Conservation (phyloP, 2,797 vertebrate species). For the Betta splendens region DNA sequence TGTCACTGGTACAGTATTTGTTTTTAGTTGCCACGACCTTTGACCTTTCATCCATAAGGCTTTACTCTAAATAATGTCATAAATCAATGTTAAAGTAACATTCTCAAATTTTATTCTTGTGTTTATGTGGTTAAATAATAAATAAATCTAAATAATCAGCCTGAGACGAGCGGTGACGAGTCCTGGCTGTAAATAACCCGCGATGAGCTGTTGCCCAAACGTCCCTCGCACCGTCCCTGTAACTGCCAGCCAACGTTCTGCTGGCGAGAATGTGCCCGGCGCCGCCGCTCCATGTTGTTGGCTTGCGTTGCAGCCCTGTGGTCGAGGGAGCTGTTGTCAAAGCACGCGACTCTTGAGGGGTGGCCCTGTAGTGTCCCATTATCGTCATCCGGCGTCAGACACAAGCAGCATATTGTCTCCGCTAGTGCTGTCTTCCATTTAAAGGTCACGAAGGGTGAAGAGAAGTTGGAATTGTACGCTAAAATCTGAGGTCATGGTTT, state of each 20-base stretch:
- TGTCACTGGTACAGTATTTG: too few relatives aligned
- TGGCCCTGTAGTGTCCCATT: slow-evolving; percentile 36
- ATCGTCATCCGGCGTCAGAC: slow-evolving; percentile 42
- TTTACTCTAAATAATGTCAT: too few relatives aligned
- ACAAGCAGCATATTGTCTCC: slow-evolving; percentile 50
- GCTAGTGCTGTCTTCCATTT: slow-evolving; percentile 19
- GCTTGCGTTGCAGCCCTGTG: slow-evolving; percentile 33
- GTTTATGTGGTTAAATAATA: background rate
- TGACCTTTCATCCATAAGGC: too few relatives aligned
- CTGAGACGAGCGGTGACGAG: background rate
- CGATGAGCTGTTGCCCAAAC: slow-evolving; percentile 6
- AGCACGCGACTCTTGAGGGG: slow-evolving; percentile 23
- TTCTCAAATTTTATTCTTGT: too few relatives aligned
- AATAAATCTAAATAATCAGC: too few relatives aligned
- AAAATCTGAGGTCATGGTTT: slow-evolving; percentile 14
- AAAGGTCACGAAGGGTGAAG: slow-evolving; percentile 27
- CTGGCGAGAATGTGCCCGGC: slow-evolving; percentile 8
- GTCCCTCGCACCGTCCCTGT: background rate
- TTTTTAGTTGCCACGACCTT: too few relatives aligned
- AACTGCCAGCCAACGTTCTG: slow-evolving; percentile 23
- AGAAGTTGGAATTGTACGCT: slow-evolving; percentile 2
- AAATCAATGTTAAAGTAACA: too few relatives aligned
- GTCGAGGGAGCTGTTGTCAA: slow-evolving; percentile 26
- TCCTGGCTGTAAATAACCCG: slow-evolving; percentile 2
- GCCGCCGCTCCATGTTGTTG: slow-evolving; percentile 15